Evolutionary conservation across 2,888 invertebrate species (phyloP).

Genomic region (Epinotia ramella): DNA sequence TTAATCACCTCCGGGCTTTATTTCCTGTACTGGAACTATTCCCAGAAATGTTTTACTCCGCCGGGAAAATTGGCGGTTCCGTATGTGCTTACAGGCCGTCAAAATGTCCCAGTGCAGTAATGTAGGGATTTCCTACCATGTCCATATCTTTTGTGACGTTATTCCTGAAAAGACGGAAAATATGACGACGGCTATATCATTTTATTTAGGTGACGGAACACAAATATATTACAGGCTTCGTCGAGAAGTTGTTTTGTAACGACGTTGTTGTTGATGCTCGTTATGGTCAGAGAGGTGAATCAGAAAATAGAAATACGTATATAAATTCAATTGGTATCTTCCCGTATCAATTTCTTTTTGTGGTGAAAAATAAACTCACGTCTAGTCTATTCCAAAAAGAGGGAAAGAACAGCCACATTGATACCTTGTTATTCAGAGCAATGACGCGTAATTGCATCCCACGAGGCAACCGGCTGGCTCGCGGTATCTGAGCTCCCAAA

Average conservation of each 20-base stretch:
- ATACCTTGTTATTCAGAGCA: no score
- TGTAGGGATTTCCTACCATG: neutral
- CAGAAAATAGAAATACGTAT: neutral
- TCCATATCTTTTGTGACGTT: constrained; percentile 5
- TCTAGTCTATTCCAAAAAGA: no score
- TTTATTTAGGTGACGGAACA: constrained; percentile 30
- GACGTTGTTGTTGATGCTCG: neutral
- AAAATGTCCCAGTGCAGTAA: constrained; percentile 8
- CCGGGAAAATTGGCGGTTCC: constrained; percentile 30
- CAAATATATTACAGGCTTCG: constrained; percentile 11
- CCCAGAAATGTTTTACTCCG: constrained; percentile 29
- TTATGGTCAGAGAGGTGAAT: neutral
- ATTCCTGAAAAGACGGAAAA: constrained; percentile 12
- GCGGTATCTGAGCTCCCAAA: no score
- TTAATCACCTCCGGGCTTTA: neutral
- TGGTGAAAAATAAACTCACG: no score
- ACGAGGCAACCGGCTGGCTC: no score
- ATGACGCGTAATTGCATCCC: no score
- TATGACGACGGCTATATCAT: constrained; percentile 34
- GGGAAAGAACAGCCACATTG: no score
- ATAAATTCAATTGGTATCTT: no score
- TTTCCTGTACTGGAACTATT: constrained; percentile 7
- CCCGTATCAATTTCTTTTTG: no score
- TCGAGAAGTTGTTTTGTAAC: neutral
- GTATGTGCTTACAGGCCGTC: constrained; percentile 25